phyloP scores from a whole-genome alignment of 1,140 invertebrate genomes.

The Zaprionus taronus region DNA sequence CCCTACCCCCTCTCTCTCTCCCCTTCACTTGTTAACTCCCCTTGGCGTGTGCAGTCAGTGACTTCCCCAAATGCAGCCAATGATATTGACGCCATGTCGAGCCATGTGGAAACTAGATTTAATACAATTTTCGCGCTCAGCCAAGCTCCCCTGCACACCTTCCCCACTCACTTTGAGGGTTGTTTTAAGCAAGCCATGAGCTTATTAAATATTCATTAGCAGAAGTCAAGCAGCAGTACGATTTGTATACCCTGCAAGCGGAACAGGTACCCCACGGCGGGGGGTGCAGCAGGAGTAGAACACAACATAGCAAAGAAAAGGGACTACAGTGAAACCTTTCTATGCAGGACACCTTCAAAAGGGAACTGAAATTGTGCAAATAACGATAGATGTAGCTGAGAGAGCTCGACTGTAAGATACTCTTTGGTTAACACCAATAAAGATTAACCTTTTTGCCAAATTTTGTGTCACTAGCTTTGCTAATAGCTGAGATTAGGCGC shows the following conservation, averaged over 20 bases:
- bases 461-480: neutral
- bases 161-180: conserved; percentile 18
- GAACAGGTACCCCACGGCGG: neutral
- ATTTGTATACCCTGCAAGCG: conserved; percentile 34
- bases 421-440: too few relatives aligned
- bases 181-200: conserved; percentile 36
- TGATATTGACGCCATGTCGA: conserved; percentile 48
- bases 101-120: conserved; percentile 70
- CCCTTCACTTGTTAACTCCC: neutral
- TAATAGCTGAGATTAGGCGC: too few relatives aligned
- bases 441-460: neutral
- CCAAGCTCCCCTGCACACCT: neutral
- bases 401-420: neutral
- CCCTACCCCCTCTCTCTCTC: neutral
- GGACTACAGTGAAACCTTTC: too few relatives aligned
- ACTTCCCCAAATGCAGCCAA: conserved; percentile 34
- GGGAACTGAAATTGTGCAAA: too few relatives aligned
- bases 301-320: neutral
- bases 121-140: conserved; percentile 63
- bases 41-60: conserved; percentile 1
- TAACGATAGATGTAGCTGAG: neutral
- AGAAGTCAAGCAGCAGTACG: conserved; percentile 25
- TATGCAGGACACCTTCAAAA: too few relatives aligned
- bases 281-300: neutral
- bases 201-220: conserved; percentile 82